Evolutionary conservation across 1,140 invertebrate genomes (phyloP), one percentile per base, ranked within the genome.

Genomic region (Chymomyza costata): DNA sequence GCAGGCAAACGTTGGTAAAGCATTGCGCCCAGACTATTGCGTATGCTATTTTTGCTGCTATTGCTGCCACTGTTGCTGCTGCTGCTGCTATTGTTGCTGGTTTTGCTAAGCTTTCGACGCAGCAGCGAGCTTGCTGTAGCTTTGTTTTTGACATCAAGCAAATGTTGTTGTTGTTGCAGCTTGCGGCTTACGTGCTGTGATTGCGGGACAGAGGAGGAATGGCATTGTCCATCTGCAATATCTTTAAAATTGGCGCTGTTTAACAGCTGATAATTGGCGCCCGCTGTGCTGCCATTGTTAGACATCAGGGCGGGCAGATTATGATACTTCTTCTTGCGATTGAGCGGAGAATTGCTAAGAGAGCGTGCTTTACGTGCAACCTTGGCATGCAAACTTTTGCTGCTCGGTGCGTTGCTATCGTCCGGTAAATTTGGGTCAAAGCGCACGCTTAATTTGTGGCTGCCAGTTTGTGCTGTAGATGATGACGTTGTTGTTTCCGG

Each of bases 341-440:
- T 64, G 17, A 67, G 59, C 14, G 81, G 81, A 28, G 81, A 83
- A 47, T 83, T 83, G 45, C 81, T 83, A 6, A 83, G 59, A 30
- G 81, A 83, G 18, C 81, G 70, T 39, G 70, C 64, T 43, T 83
- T 83, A n/a, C 71, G 73, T 8, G 53, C 51, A 47, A 40, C 32
- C 51, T 76, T 78, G 21, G 55, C 65, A 65, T 57, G 60, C 39
- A 63, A 19, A 28, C 59, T 57, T 32, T 69, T n/a, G 43, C 8
- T 51, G 34, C n/a, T 39, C 61, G 54, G 59, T 69, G 62, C 74
- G 45, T 69, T 48, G 46, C 51, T 71, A 44, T 78, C 58, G 43
- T 76, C 65, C 38, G 73, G 73, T 38, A 78, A 48, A 78, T 78
- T 80, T 56, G 73, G 73, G 73, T 78, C 73, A 73, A 78, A 78